Percentiles rank a stretch among this genome's conserved stretches.
These are phyloP conservation scores for Peromyscus maniculatus DNA, from an alignment of 2,113 vertebrate species.

Conservation along the genomic window DNA sequence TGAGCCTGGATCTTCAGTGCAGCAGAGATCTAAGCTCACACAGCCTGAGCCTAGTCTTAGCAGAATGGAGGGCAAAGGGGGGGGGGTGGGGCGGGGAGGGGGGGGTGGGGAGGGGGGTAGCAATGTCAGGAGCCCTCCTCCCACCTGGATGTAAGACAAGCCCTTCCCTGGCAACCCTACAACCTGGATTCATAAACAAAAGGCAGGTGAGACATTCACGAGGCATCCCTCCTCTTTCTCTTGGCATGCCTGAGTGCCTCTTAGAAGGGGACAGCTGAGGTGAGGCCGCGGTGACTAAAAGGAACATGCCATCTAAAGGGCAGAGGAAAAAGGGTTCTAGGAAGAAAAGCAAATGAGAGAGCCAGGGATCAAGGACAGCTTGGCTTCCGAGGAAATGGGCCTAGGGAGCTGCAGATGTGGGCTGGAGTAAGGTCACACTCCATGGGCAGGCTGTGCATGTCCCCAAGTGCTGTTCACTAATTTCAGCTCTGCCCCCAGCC, in stretches of 20 bases:
- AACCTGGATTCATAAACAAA: background rate
- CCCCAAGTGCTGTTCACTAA: fast-evolving
- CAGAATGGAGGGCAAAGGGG: background rate
- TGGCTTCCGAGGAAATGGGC: background rate
- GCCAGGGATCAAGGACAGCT: background rate
- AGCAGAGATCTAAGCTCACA: background rate
- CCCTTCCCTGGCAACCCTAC: background rate
- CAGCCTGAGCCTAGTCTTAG: background rate
- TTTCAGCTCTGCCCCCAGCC: background rate
- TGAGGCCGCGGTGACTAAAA: background rate
- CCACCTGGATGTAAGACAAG: background rate
- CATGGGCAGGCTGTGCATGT: background rate
- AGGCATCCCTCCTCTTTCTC: background rate
- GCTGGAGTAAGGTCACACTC: background rate
- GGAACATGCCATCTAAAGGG: background rate
- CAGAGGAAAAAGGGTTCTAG: background rate
- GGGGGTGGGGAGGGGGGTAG: background rate
- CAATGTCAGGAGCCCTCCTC: background rate
- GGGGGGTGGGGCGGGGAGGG: background rate
- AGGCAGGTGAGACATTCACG: background rate
- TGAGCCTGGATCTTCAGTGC: background rate
- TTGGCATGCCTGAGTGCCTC: background rate
- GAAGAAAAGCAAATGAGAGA: background rate
- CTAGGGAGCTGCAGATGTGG: background rate
- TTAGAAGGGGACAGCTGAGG: background rate